Evolutionary conservation across 2,888 invertebrate genomes (phyloP).

Genomic region (Agrotis clavis): DNA sequence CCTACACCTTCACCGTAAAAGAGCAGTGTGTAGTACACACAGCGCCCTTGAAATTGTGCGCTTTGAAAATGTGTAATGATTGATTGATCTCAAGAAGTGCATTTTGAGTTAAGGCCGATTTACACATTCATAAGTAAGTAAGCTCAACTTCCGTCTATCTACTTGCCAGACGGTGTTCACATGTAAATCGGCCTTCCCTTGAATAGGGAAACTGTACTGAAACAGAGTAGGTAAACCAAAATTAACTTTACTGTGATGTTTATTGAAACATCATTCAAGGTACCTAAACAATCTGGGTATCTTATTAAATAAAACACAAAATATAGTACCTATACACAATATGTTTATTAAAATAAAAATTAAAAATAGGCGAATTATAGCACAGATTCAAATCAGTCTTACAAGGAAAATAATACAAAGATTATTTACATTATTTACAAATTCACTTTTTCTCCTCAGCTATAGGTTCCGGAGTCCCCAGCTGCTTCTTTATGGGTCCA

Average conservation of each 20-base stretch:
- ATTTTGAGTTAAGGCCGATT: too few relatives aligned
- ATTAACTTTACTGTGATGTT: too few relatives aligned
- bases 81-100: background rate
- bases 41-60: too few relatives aligned
- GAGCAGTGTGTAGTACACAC: too few relatives aligned
- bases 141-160: too few relatives aligned
- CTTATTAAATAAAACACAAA: conserved; percentile 22
- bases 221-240: too few relatives aligned
- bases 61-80: background rate
- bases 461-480: conserved; percentile 62
- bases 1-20: too few relatives aligned
- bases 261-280: too few relatives aligned
- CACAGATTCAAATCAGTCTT: conserved; percentile 76
- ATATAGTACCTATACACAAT: background rate
- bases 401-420: conserved; percentile 47
- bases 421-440: conserved; percentile 42
- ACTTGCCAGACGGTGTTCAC: too few relatives aligned
- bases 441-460: conserved; percentile 35
- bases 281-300: background rate
- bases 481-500: conserved; percentile 88
- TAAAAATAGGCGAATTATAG: conserved; percentile 50
- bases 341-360: conserved; percentile 53
- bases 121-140: too few relatives aligned
- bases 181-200: too few relatives aligned
- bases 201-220: too few relatives aligned